These are phyloP conservation scores for Isichthys henryi DNA, from an alignment of 2,113 vertebrate species.

Conservation along the genomic window DNA sequence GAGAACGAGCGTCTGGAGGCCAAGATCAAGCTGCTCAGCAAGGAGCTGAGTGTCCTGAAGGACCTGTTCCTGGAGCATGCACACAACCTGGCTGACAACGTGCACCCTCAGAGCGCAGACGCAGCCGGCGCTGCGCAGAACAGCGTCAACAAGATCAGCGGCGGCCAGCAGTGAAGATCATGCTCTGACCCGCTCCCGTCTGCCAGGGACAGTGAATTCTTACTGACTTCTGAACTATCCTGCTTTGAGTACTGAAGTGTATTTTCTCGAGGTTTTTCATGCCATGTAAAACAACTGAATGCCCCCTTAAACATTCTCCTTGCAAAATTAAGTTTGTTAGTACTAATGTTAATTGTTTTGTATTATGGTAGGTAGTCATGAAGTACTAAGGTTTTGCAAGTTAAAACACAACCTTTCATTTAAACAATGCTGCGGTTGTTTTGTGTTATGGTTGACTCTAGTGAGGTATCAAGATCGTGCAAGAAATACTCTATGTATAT, in stretches of 20 bases:
- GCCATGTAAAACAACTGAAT: neutral
- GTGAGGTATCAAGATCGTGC: neutral
- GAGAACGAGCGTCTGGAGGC: constrained; percentile 97
- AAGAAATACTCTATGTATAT: neutral
- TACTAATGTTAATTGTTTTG: neutral
- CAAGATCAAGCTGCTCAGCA: constrained; percentile 95
- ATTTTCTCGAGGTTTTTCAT: neutral
- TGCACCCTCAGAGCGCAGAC: constrained; percentile 68
- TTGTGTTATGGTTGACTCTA: neutral
- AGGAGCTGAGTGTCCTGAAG: constrained; percentile 95
- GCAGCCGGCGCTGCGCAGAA: constrained; percentile 45
- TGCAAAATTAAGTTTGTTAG: neutral
- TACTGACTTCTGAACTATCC: neutral
- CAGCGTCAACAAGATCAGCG: constrained; percentile 10
- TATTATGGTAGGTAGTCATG: neutral
- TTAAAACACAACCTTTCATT: neutral
- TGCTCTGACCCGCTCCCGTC: neutral
- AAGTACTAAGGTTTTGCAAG: constrained; percentile 14
- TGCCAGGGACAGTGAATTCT: neutral
- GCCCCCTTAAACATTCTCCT: neutral
- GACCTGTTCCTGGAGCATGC: constrained; percentile 97
- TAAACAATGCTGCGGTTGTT: neutral
- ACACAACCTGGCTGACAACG: constrained; percentile 89
- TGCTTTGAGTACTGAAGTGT: neutral
- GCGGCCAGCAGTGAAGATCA: constrained; percentile 43